These are phyloP conservation scores for Antheraea assamensis DNA, from an alignment of 2,888 invertebrate genomes.

Conservation along the genomic window DNA sequence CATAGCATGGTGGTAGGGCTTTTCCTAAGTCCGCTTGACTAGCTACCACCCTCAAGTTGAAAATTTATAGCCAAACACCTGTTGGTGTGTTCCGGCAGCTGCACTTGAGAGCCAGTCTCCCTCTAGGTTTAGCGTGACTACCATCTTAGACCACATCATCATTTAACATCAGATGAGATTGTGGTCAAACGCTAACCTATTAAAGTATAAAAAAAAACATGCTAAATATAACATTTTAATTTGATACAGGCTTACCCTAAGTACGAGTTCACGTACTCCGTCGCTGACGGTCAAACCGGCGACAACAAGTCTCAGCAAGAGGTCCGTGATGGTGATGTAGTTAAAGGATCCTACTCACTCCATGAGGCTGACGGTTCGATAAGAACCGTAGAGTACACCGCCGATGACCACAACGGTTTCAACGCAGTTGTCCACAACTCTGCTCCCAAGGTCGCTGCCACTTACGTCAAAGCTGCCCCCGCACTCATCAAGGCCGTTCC, in stretches of 20 bases:
- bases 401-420: constrained; percentile 78
- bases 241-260: constrained; percentile 63
- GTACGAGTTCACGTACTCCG: constrained; percentile 80
- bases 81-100: too few species aligned
- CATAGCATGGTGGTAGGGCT: too few species aligned
- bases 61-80: too few species aligned
- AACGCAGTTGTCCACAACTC: constrained; percentile 67
- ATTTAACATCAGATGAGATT: too few species aligned
- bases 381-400: constrained; percentile 80
- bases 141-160: too few species aligned
- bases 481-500: constrained; percentile 57
- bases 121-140: too few species aligned
- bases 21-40: too few species aligned
- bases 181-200: too few species aligned
- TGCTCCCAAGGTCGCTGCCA: constrained; percentile 57
- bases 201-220: too few species aligned
- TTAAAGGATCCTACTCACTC: constrained; percentile 79
- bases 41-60: too few species aligned
- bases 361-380: constrained; percentile 81
- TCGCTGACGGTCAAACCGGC: constrained; percentile 80
- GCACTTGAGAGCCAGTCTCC: too few species aligned
- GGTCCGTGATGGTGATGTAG: constrained; percentile 77
- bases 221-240: background rate
- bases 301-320: constrained; percentile 82
- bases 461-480: constrained; percentile 52